Evolutionary conservation across 1,140 invertebrate genomes (phyloP).

Genomic region (Caenorhabditis remanei): DNA sequence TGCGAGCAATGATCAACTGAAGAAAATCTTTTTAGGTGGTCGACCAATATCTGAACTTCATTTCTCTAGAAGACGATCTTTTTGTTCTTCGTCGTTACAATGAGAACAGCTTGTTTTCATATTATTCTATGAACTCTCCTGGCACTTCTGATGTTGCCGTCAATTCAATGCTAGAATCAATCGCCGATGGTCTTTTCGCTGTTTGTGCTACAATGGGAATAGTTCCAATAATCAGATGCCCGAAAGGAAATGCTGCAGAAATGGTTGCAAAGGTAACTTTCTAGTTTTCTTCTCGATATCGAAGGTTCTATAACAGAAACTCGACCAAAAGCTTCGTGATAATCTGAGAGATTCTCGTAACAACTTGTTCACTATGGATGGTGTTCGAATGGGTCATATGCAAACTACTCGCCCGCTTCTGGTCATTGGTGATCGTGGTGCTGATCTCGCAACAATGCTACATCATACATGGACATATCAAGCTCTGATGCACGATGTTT

Average conservation of each 20-base stretch:
- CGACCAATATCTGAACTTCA: constrained; percentile 98
- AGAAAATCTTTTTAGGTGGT: constrained; percentile 82
- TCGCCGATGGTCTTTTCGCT: constrained; percentile 96
- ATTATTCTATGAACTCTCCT: constrained; percentile 88
- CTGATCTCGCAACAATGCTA: constrained; percentile 95
- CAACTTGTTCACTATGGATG: constrained; percentile 88
- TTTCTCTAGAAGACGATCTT: constrained; percentile 96
- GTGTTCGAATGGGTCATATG: constrained; percentile 74
- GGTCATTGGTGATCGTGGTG: constrained; percentile 91
- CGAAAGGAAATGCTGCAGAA: constrained; percentile 95
- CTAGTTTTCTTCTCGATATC: background rate
- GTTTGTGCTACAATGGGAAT: constrained; percentile 94
- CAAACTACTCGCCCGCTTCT: constrained; percentile 79
- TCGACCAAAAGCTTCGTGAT: constrained; percentile 96
- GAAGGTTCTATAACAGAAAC: constrained; percentile 81
- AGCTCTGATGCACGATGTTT: constrained; percentile 86
- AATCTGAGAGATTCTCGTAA: constrained; percentile 96
- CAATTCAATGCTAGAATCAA: constrained; percentile 91
- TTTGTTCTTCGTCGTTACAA: constrained; percentile 84
- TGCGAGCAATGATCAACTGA: background rate
- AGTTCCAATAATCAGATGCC: constrained; percentile 94
- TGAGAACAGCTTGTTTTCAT: constrained; percentile 68
- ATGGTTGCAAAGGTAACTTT: constrained; percentile 87
- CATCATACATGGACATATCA: constrained; percentile 99
- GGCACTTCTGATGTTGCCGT: constrained; percentile 94